Conservation (phyloP, 2,113 vertebrate species). For the Cyrtonyx montezumae region DNA sequence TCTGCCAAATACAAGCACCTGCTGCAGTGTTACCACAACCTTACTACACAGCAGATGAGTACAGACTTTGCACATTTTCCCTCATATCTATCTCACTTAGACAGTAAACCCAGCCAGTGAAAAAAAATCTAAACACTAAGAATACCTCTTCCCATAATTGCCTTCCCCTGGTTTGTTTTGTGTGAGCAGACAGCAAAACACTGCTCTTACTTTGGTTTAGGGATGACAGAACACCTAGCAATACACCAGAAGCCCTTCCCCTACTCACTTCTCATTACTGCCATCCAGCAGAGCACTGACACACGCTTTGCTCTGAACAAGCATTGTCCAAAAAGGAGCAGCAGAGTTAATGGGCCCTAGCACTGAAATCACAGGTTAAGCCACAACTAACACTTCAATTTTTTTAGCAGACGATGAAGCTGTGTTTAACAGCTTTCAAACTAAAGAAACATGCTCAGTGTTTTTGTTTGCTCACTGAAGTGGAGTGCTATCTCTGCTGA, state of each 20-base stretch:
- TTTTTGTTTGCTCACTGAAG: neutral
- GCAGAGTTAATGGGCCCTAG: neutral
- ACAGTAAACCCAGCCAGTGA: neutral
- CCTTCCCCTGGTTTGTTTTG: neutral
- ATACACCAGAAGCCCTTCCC: accelerated
- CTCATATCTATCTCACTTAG: neutral
- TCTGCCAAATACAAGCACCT: neutral
- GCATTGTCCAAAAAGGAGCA: neutral
- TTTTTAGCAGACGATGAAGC: neutral
- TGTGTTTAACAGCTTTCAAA: neutral
- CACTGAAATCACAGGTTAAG: neutral
- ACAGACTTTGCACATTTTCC: neutral
- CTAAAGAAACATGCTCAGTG: neutral
- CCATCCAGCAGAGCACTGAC: neutral
- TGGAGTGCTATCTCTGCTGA: neutral
- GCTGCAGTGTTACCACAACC: neutral
- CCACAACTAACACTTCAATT: neutral
- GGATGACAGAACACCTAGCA: neutral
- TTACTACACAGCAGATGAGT: neutral
- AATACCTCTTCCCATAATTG: neutral
- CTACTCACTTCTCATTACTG: neutral
- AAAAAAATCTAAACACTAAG: neutral
- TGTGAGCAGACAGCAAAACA: neutral
- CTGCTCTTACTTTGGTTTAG: neutral
- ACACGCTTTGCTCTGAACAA: neutral